phyloP scores from a whole-genome alignment of 2,888 invertebrate genomes.

The Xestia ashworthii region DNA sequence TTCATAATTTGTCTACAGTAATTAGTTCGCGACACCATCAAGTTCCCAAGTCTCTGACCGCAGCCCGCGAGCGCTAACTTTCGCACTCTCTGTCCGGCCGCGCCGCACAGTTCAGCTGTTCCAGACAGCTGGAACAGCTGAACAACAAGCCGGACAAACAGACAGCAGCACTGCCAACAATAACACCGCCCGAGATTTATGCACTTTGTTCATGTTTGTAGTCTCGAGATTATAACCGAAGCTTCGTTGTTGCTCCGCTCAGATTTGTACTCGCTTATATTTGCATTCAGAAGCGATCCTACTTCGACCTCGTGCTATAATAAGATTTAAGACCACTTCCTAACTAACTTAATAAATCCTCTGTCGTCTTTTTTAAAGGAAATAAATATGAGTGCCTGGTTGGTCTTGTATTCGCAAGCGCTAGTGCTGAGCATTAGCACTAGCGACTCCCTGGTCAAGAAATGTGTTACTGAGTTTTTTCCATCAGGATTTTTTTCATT shows the following conservation, averaged over 20 bases:
- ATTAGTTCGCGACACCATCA: background rate
- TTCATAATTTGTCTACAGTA: conserved; percentile 6
- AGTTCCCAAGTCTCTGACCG: conserved; percentile 20
- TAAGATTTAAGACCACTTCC: conserved; percentile 6
- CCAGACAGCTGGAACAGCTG: conserved; percentile 12
- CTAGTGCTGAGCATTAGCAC: background rate
- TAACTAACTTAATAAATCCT: conserved; percentile 20
- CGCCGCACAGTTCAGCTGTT: conserved; percentile 2
- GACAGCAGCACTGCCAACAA: conserved; percentile 45
- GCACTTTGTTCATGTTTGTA: conserved; percentile 55
- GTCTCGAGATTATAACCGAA: conserved; percentile 35
- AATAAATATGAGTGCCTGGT: background rate
- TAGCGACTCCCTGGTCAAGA: background rate
- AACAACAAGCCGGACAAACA: conserved; percentile 16
- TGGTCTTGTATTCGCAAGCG: background rate
- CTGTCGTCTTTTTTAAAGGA: background rate
- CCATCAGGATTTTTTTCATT: background rate
- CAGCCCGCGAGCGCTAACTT: conserved; percentile 19
- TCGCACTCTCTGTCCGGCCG: conserved; percentile 9
- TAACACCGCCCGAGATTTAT: conserved; percentile 50
- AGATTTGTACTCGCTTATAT: conserved; percentile 12
- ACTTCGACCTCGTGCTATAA: conserved; percentile 5
- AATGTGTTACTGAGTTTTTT: background rate
- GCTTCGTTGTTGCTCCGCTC: conserved; percentile 20
- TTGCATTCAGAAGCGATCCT: conserved; percentile 34